Percentiles rank a stretch among this genome's conserved stretches.
Conservation (phyloP, 2,797 vertebrate species). For the Graptemys geographica region DNA sequence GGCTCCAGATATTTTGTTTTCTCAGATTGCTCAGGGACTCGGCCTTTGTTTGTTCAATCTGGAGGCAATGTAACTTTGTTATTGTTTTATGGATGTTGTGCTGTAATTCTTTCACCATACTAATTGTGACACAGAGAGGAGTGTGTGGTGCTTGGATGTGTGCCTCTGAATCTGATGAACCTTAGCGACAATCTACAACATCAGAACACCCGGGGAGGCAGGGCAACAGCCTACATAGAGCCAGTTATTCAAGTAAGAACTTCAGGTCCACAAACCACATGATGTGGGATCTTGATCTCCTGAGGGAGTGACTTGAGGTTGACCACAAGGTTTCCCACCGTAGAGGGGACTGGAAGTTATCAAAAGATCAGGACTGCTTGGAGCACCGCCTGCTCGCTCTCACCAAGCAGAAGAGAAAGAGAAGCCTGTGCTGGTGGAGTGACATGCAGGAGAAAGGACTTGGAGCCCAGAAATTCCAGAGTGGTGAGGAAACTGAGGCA, state of each 20-base stretch:
- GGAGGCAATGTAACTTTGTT: background rate
- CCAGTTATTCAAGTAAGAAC: background rate
- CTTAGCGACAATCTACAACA: background rate
- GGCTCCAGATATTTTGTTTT: background rate
- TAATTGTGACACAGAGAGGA: background rate
- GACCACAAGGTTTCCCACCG: background rate
- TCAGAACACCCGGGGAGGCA: background rate
- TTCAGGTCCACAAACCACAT: background rate
- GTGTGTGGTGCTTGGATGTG: too few relatives aligned
- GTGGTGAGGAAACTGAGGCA: background rate
- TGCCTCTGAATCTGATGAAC: background rate
- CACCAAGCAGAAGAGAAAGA: background rate
- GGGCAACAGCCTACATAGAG: background rate
- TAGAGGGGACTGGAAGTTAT: background rate
- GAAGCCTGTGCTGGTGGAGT: background rate
- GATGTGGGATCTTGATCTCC: background rate
- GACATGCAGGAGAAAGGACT: too few relatives aligned
- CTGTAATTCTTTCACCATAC: background rate
- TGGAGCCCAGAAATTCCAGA: too few relatives aligned
- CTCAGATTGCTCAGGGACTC: background rate
- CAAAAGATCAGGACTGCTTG: background rate
- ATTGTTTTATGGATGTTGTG: background rate
- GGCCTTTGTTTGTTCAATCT: background rate
- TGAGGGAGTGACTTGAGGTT: background rate
- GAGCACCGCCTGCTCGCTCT: background rate